Evolutionary conservation across 2,797 vertebrate genomes (phyloP), one percentile per base, ranked within the genome.

Genomic region (Myoxocephalus aenaeus): DNA sequence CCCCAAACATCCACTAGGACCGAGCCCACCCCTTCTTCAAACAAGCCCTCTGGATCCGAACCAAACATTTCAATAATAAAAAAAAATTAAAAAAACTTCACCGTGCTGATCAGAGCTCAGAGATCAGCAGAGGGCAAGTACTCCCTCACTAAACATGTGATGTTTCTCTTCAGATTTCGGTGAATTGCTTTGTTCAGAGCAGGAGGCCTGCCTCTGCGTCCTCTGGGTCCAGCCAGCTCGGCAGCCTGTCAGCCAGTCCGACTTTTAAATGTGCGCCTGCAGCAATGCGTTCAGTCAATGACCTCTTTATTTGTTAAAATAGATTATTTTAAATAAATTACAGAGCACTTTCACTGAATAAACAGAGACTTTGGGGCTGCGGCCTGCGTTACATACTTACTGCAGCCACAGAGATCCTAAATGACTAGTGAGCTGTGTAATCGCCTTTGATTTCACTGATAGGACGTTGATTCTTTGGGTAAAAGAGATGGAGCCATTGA

Each of bases 311-410:
- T 99, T 98, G 96, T 96, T 97, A 97, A 97, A 98, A 99, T 98
- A 97, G 97, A 99, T 99, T 99, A 99, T 98, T 99, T 99, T 96
- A 98, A 99, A 99, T 98, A 99, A 99, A 99, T 99, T 98, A 99
- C 97, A 97, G 97, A 97, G 97, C 97, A 99, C 98, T 99, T 99
- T 97, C 94, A 91, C 96, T 98, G 96, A 96, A 98, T 98, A 99
- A 99, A 99, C 97, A 99, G 96, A 97, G 96, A 95, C 96, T 97
- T 95, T 90, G 95, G 95, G 96, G 95, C 97, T 97, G 96, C 95
- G 96, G 96, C 95, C 95, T 89, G 94, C 95, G 90, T 95, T 95
- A 93, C 96, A 96, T 95, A 95, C 96, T 97, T 96, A 96, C 96
- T 95, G 93, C 95, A 93, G 94, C 97, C 97, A 87, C 97, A 97